Conservation (phyloP, 2,113 vertebrate genomes). For the Neodon shergylaensis region DNA sequence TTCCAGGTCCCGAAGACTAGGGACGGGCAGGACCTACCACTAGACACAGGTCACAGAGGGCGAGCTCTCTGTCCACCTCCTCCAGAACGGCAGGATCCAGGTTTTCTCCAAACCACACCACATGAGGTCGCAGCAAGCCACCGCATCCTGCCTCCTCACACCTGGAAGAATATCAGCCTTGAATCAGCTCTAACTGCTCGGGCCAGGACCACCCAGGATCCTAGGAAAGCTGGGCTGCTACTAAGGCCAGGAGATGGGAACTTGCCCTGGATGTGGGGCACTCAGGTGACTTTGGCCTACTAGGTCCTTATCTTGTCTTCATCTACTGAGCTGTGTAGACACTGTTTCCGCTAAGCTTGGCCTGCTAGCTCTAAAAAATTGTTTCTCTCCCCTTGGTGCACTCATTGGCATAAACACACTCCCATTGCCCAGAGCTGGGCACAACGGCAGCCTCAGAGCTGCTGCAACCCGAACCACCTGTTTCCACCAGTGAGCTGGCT, state of each 20-base stretch:
- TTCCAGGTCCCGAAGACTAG: fast-evolving
- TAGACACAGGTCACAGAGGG: constrained; percentile 96
- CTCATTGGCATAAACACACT: fast-evolving
- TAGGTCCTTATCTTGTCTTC: too few species aligned
- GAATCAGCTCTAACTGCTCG: not conserved
- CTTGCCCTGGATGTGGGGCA: not conserved
- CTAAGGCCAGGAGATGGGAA: not conserved
- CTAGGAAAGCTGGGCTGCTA: not conserved
- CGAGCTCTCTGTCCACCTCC: constrained; percentile 93
- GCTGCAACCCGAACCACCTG: too few species aligned
- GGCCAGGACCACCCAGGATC: not conserved
- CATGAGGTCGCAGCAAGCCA: constrained; percentile 94
- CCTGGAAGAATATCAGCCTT: constrained; percentile 78
- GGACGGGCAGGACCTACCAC: constrained; percentile 86
- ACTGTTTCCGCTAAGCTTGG: not conserved
- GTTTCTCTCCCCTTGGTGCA: not conserved
- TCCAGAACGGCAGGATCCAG: constrained; percentile 93
- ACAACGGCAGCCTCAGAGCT: not conserved
- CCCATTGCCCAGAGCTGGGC: not conserved
- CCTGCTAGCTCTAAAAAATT: not conserved
- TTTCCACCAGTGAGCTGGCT: not conserved
- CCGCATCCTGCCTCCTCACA: constrained; percentile 90
- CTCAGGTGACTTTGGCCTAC: not conserved
- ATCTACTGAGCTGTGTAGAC: not conserved
- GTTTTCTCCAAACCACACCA: constrained; percentile 97